Evolutionary conservation across 2,797 vertebrate genomes (phyloP).

Genomic region (Garrulus glandarius): DNA sequence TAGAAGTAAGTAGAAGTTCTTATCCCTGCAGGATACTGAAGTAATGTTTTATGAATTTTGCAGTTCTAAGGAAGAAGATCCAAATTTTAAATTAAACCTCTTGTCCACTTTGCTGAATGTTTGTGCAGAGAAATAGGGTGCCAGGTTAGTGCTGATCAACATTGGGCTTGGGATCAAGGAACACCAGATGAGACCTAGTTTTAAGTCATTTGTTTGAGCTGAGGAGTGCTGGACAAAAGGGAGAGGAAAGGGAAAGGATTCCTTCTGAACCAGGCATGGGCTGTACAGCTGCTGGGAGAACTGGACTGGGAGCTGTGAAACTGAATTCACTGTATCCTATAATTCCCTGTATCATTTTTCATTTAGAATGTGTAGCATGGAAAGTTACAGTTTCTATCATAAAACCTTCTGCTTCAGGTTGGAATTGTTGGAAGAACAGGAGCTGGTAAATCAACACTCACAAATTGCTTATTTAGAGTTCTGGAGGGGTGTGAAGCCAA

Average conservation of each 20-base stretch:
- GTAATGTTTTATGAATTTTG: not conserved
- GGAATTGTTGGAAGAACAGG: slow-evolving; percentile 71
- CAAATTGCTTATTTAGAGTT: slow-evolving; percentile 69
- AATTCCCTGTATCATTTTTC: not conserved
- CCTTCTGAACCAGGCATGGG: not conserved
- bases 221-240: not conserved
- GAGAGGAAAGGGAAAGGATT: not conserved
- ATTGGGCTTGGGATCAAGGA: not conserved
- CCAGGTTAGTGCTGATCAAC: not conserved
- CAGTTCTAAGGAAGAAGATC: not conserved
- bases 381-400: not conserved
- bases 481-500: slow-evolving; percentile 64
- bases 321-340: not conserved
- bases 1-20: not conserved
- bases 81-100: not conserved
- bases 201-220: not conserved
- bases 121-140: not conserved
- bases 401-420: slow-evolving; percentile 49
- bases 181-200: not conserved
- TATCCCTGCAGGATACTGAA: not conserved
- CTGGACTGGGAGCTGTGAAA: not conserved
- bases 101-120: not conserved
- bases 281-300: not conserved
- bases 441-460: slow-evolving; percentile 68
- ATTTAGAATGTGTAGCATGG: not conserved